A percentile compares a stretch with the other conserved stretches of the same genome.
Evolutionary conservation across 2,888 invertebrate genomes (phyloP).

Genomic region (Isoperla grammatica): DNA sequence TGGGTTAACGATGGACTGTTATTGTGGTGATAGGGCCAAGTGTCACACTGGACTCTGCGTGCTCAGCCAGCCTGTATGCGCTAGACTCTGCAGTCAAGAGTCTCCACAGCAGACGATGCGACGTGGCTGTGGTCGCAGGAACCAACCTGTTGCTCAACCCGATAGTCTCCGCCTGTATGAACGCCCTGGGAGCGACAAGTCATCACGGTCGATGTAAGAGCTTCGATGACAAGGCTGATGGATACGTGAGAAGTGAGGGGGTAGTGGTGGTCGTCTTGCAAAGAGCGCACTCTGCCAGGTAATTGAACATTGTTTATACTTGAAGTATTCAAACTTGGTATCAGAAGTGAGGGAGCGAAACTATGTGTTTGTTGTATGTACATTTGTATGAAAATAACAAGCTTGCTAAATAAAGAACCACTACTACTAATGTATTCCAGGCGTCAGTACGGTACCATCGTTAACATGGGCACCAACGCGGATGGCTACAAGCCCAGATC

Average conservation of each 20-base stretch:
- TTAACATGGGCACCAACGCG: constrained; percentile 85
- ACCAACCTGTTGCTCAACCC: constrained; percentile 86
- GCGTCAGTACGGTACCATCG: constrained; percentile 77
- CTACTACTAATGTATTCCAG: constrained; percentile 63
- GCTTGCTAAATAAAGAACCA: too few relatives aligned
- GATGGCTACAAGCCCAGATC: constrained; percentile 91
- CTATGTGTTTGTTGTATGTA: too few relatives aligned
- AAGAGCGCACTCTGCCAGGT: constrained; percentile 38
- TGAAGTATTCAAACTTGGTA: background rate
- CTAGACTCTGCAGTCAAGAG: constrained; percentile 78
- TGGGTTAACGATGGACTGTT: too few relatives aligned
- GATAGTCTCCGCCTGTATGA: constrained; percentile 85
- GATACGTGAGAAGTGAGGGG: constrained; percentile 90
- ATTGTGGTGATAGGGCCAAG: constrained; percentile 67
- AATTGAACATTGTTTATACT: background rate
- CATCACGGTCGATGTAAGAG: constrained; percentile 85
- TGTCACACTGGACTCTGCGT: constrained; percentile 90
- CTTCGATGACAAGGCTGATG: constrained; percentile 79
- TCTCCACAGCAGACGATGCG: constrained; percentile 85
- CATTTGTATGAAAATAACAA: too few relatives aligned
- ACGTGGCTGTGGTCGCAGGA: constrained; percentile 94
- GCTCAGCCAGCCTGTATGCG: constrained; percentile 90
- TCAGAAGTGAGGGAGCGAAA: background rate
- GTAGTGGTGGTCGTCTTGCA: constrained; percentile 77
- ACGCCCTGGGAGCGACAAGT: constrained; percentile 89